Conservation (phyloP, 2,113 vertebrate genomes). For the Protomyctophum bolini region DNA sequence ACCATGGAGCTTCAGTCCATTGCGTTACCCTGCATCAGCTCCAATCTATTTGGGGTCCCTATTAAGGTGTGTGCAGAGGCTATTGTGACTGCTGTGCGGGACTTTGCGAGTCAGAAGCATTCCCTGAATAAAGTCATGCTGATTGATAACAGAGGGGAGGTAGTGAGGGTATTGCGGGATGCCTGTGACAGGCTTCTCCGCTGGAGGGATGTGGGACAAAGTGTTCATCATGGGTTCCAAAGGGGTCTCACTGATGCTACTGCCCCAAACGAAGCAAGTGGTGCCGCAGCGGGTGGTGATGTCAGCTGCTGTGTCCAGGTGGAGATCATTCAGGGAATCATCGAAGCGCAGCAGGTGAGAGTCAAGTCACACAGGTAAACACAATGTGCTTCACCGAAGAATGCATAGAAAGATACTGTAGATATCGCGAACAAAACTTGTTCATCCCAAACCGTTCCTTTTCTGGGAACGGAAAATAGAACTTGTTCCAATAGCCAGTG, state of each 20-base stretch:
- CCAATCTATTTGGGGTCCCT: constrained; percentile 58
- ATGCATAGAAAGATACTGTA: no score
- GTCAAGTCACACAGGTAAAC: no score
- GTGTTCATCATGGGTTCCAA: neutral
- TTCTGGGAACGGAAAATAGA: no score
- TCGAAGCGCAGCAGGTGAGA: constrained; percentile 65
- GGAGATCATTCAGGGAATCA: constrained; percentile 48
- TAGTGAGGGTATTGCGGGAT: constrained; percentile 49
- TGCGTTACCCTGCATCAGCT: constrained; percentile 73
- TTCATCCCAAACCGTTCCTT: no score
- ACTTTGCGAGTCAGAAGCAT: constrained; percentile 39
- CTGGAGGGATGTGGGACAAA: neutral
- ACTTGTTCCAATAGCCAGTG: no score
- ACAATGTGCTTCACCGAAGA: no score
- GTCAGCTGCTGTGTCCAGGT: constrained; percentile 20
- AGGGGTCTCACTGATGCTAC: neutral
- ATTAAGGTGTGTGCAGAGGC: constrained; percentile 58
- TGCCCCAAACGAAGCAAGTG: neutral
- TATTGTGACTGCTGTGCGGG: constrained; percentile 56
- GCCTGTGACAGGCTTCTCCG: constrained; percentile 52
- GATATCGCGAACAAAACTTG: no score
- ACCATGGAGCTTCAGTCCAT: constrained; percentile 28
- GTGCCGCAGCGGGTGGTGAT: constrained; percentile 17
- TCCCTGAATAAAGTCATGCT: constrained; percentile 43
- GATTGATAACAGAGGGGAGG: constrained; percentile 55